Base-by-base conservation (phyloP, 2,797 vertebrate species). In the Neomorphus geoffroyi region DNA sequence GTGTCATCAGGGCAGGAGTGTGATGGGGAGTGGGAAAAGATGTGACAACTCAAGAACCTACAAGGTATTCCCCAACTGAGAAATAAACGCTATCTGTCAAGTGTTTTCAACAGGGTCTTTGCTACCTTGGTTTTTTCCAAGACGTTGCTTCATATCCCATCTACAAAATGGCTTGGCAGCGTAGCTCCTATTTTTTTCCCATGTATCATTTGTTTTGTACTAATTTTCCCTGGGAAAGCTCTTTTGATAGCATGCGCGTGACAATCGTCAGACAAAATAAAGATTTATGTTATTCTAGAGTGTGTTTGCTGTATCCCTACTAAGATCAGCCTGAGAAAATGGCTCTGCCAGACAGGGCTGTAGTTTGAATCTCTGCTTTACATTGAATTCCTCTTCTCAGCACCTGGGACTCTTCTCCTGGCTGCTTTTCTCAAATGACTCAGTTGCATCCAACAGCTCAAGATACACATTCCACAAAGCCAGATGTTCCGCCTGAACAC, bases 251-350 rank as follows among this genome's bases (percentile, higher is more conserved):
- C 66, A 14, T 1, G 7, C 28, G 37, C 37, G 53, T 85, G 90
- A 77, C 64, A 48, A 72, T 0, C 3, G 18, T 75, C 66, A 50
- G 78, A 11, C 37, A 26, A 94, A 96, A 96, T 96, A 96, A 96
- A 96, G 92, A 39, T 91, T 48, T 92, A n/a, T 73, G 67, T 92
- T 92, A 74, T 91, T 93, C 91, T 92, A 71, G 56, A 89, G 72
- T 27, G 56, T 54, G 48, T 78, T 87, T 74, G 45, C 61, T 67
- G 9, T 16, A 77, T 33, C 86, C 53, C 21, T 53, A 24, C 32
- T 33, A 14, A 58, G 57, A 51, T 24, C 74, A n/a, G 22, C n/a
- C 43, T 22, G 48, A 92, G 39, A 58, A 88, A 86, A 51, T 33
- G 22, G n/a, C 54, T 78, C 43, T 74, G 28, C 28, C 67, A 41